Base-by-base conservation (phyloP, 2,113 vertebrate species). In the Tychaedon coryphoeus region DNA sequence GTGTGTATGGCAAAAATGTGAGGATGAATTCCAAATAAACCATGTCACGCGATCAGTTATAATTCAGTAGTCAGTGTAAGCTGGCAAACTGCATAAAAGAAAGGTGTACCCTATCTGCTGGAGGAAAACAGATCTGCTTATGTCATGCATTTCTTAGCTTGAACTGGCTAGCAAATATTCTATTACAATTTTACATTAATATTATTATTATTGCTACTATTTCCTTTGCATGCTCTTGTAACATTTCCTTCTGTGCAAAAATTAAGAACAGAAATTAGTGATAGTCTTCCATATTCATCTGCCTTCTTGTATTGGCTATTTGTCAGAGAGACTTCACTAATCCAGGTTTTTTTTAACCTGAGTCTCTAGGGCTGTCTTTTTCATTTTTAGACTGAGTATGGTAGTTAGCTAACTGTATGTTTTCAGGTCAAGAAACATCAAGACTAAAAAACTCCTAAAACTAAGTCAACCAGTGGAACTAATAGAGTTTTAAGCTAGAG, bases 11-110 rank as follows among this genome's bases (percentile, higher is more conserved):
- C 53, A 92, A 93, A 95, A 94, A 88, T 95, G 36, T 76, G 87
- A 97, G 50, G 69, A 67, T 19, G 70, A 13, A 71, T 93, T 97
- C 80, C 82, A 93, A 87, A 92, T n/a, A 94, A 96, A 78, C n/a
- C 54, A n/a, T 36, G 70, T 71, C 50, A 81, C 16, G 14, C 70
- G 74, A 56, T 80, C 45, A 38, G 43, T 78, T 93, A 92, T 71
- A 93, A 53, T 26, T 31, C 58, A 91, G 40, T 74, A 60, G 70
- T 92, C 81, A 79, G 26, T 58, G 9, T 42, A 14, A 29, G 29
- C 34, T 77, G 56, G 25, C 48, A 83, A 93, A 95, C 84, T 96
- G 60, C 67, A 94, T 69, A 79, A 87, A 96, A 90, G 19, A 66
- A 60, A 61, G 10, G 5, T 42, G 10, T 18, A 40, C 3, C 9